Percentiles rank a stretch among this genome's conserved stretches.
Conservation (phyloP, 1,140 invertebrate species). For the Pachyrhynchus sulphureomaculatus region DNA sequence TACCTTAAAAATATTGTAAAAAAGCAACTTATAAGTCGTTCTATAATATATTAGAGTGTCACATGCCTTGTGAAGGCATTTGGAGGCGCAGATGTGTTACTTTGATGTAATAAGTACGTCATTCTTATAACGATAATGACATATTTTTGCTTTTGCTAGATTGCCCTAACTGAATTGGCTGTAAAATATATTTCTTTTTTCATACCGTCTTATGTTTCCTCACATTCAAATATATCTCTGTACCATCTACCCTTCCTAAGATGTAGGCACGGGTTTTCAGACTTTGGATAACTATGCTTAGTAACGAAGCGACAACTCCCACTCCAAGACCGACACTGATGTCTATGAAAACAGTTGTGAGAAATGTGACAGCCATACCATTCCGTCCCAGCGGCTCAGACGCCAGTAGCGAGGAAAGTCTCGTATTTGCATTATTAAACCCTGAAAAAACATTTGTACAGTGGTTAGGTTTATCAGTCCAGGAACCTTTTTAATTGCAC, state of each 20-base stretch:
- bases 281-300: constrained; percentile 66
- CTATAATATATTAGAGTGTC: too few species aligned
- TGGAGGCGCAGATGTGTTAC: too few species aligned
- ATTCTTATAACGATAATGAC: too few species aligned
- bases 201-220: constrained; percentile 66
- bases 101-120: too few species aligned
- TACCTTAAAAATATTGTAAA: too few species aligned
- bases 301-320: constrained; percentile 72
- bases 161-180: too few species aligned
- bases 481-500: too few species aligned
- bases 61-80: too few species aligned
- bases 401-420: constrained; percentile 57
- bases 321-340: constrained; percentile 76
- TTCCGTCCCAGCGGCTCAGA: constrained; percentile 78
- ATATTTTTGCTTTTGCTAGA: too few species aligned
- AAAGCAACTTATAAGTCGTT: too few species aligned
- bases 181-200: too few species aligned
- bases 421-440: constrained; percentile 73
- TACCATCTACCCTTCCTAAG: constrained; percentile 68
- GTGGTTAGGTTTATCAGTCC: too few species aligned
- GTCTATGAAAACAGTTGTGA: constrained; percentile 77
- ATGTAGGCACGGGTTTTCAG: constrained; percentile 64
- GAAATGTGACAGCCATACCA: constrained; percentile 82
- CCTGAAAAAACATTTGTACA: constrained; percentile 40
- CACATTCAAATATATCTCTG: constrained; percentile 76